Evolutionary conservation across 2,888 invertebrate genomes (phyloP), one percentile per base, ranked within the genome.

Genomic region (Chrysomela aeneicollis): DNA sequence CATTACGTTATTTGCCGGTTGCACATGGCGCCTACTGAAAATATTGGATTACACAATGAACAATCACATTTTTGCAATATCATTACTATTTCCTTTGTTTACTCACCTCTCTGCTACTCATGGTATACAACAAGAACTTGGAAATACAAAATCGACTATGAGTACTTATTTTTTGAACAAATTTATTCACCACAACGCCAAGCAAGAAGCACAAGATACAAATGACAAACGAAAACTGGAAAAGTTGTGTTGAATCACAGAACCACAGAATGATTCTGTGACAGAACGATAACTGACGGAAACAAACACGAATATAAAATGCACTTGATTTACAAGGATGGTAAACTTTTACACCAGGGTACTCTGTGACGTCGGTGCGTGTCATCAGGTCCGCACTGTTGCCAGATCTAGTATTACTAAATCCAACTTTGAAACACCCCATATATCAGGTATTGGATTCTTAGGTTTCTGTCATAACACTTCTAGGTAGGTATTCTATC

Each of bases 51-150:
- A 22, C 42, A 30, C 50, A 61, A 53, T 10, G 6, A 26, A n/a
- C 8, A 26, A 6, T 4, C 17, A 18, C 3, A 26, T 26, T 15
- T n/a, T 15, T 15, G n/a, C n/a, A 3, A 42, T 15, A 4, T 42
- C 2, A 35, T 26, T 5, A 26, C 2, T 42, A 42, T 15, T 42
- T 2, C 42, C 17, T 21, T 26, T 47, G 10, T 51, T 37, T 21
- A 55, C 61, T 64, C 57, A 64, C 64, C 59, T 63, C 63, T 59
- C 61, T 67, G 50, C 61, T 64, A 46, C 67, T 64, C 67, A 64
- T 64, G 46, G 46, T 19, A 57, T 42, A 18, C 10, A 8, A 18
- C 12, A 32, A 37, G 19, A 54, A 19, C 37, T 19, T 37, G 19
- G 12, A 49, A 49, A 54, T 35, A 18, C 2, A 52, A 30, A 12